Base-by-base conservation (phyloP, 2,113 vertebrate species). In the Clinocottus analis region DNA sequence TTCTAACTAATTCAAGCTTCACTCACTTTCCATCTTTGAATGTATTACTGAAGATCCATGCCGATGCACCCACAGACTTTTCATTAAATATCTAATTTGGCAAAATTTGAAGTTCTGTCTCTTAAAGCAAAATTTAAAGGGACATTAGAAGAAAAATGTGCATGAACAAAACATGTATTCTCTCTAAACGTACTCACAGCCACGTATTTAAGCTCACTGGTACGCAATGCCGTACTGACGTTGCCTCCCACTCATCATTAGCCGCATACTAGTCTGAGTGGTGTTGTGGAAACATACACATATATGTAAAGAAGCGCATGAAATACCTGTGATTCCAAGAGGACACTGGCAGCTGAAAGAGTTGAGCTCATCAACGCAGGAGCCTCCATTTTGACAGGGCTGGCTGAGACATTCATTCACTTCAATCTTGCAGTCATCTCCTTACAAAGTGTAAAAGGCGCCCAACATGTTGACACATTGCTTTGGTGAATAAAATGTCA, bases 351-450 rank as follows among this genome's bases (percentile, higher is more conserved):
- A 96, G 73, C 67, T 94, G 86, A 94, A 96, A 23, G 93, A 89
- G 82, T 93, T 88, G 47, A 96, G 92, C 51, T 94, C 93, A 88
- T 96, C 94, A 67, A 91, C 23, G 78, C 94, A 96, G 53, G 86
- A 92, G 27, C 89, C 94, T 71, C 93, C 92, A 16, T 95, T 95
- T 80, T 37, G 85, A 87, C 94, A 96, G 69, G 95, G 94, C 68
- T 88, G 92, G 85, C 95, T 95, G 19, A 94, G 93, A 83, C 94
- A 96, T 88, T 96, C 93, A 77, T 95, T 88, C 75, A 96, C 93
- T 84, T 96, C 93, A 88, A 90, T 95, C 85, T 96, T 95, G 78
- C 95, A 96, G 70, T 92, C 93, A 87, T 92, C 87, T 87, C 94
- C 95, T 97, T 82, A 56, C 79, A 91, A 94, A 21, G 70, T 25